Base-by-base conservation (phyloP, 2,888 invertebrate genomes). In the Zaprionus obscuricornis region DNA sequence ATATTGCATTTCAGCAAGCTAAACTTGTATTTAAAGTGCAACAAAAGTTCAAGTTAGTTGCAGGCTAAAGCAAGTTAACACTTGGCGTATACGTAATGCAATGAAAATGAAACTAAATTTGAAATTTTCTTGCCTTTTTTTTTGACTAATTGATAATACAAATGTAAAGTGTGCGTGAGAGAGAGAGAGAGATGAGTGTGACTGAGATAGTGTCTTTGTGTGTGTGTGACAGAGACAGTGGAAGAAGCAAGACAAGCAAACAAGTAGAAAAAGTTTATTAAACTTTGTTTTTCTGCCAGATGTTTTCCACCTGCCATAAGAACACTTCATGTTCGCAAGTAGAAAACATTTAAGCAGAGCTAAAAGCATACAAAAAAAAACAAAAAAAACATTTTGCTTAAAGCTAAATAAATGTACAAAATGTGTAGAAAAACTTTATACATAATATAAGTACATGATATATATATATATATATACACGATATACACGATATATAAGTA, bases 281-380 rank as follows among this genome's bases (percentile, higher is more conserved):
- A 55, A 60, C 54, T 45, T 66, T n/a, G n/a, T n/a, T n/a, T n/a
- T n/a, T n/a, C n/a, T n/a, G 42, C 59, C 6, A 66, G 33, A 37
- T 42, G 31, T 42, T 29, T n/a, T n/a, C 22, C 45, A 40, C 43
- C 22, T 37, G 31, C 14, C 13, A 3, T 14, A 39, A 52, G 29
- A 45, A 46, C 39, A 22, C 49, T 64, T 5, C n/a, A 18, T 31
- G 10, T 6, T 24, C 17, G n/a, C 11, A 13, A 14, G 13, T 1
- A n/a, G n/a, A 52, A 50, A 54, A 27, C 54, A 71, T 71, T 70
- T 43, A 63, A 47, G n/a, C 13, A 26, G 33, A 45, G 34, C 29
- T 22, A 20, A 37, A 42, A 20, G 34, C 39, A n/a, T n/a, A n/a
- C n/a, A n/a, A n/a, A n/a, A n/a, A n/a, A n/a, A n/a, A n/a, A n/a